A percentile compares a stretch with the other conserved stretches of the same genome.
phyloP scores from a whole-genome alignment of 1,140 invertebrate genomes.

The Amphibalanus amphitrite region DNA sequence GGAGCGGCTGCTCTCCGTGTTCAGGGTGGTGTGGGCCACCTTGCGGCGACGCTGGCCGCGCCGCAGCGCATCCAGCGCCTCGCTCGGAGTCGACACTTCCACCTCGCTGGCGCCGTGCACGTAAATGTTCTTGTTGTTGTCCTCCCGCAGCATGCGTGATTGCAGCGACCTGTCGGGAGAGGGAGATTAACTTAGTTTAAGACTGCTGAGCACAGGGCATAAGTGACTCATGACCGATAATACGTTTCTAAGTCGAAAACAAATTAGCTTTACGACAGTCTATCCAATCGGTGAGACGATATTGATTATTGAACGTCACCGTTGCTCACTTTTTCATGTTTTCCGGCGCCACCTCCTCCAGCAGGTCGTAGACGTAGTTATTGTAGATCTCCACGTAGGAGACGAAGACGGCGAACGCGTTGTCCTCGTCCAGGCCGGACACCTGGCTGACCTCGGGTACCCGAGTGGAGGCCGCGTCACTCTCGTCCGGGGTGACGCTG shows the following conservation, averaged over 20 bases:
- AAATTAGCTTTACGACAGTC: too few species aligned
- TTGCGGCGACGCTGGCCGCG: conserved; percentile 63
- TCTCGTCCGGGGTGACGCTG: not conserved
- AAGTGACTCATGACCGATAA: too few species aligned
- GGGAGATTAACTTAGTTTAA: too few species aligned
- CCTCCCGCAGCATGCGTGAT: conserved; percentile 54
- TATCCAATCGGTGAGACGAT: too few species aligned
- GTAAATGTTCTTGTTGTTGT: conserved; percentile 67
- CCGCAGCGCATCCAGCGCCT: conserved; percentile 67
- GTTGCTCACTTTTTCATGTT: conserved; percentile 16
- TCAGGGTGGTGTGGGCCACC: conserved; percentile 73
- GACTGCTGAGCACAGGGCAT: too few species aligned
- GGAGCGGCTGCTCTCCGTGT: conserved; percentile 79
- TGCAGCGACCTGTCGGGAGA: conserved; percentile 14
- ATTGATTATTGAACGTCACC: too few species aligned
- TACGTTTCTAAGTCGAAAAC: too few species aligned
- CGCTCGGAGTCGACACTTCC: conserved; percentile 74
- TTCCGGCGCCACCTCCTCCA: conserved; percentile 50
- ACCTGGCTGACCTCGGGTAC: conserved; percentile 39
- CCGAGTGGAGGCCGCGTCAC: conserved; percentile 19
- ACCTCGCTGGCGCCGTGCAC: conserved; percentile 74
- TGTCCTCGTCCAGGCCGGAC: conserved; percentile 55
- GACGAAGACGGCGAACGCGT: conserved; percentile 76
- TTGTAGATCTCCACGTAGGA: conserved; percentile 98
- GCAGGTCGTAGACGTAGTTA: conserved; percentile 87